Evolutionary conservation across 2,888 invertebrate species (phyloP), one percentile per base, ranked within the genome.

Genomic region (Mesoligia furuncula): DNA sequence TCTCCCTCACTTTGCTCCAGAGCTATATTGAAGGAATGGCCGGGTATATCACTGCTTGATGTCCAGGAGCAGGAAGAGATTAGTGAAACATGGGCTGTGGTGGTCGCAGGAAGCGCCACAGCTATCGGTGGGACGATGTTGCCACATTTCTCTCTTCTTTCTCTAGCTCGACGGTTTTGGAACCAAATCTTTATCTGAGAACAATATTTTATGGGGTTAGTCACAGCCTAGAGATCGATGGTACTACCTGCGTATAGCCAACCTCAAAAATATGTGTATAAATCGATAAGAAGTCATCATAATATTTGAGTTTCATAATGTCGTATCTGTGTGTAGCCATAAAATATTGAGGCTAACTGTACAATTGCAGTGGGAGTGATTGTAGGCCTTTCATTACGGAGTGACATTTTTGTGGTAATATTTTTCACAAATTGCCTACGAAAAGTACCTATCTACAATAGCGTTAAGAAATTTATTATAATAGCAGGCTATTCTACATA

Each of bases 131-230:
- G 95, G 0, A 91, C 85, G 2, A 96, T 93, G 42, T 83, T 92
- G 1, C 89, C 86, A 73, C 91, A 93, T 89, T 97, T 97, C 93
- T 98, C 98, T 86, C 98, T 96, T 85, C 98, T 95, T 89, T 98
- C 98, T 54, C 98, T 96, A 0, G 98, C 98, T 70, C 98, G 97
- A 67, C 98, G 97, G 93, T 98, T 98, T 97, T 98, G 98, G 92
- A 98, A 98, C 98, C 98, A 98, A 87, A 98, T 98, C 96, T 98
- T 97, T 74, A 96, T 96, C 96, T 96, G 90, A 39, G 90, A 92
- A 77, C 65, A 80, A 80, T 57, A 42, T 48, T 59, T 57, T 42
- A 51, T 54, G 0, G n/a, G 27, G 15, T 67, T 69, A 76, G 9
- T 62, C 11, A 62, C 36, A 31, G n/a, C n/a, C n/a, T n/a, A n/a